Evolutionary conservation across 2,113 vertebrate species (phyloP).

Genomic region (Glaucomys volans): DNA sequence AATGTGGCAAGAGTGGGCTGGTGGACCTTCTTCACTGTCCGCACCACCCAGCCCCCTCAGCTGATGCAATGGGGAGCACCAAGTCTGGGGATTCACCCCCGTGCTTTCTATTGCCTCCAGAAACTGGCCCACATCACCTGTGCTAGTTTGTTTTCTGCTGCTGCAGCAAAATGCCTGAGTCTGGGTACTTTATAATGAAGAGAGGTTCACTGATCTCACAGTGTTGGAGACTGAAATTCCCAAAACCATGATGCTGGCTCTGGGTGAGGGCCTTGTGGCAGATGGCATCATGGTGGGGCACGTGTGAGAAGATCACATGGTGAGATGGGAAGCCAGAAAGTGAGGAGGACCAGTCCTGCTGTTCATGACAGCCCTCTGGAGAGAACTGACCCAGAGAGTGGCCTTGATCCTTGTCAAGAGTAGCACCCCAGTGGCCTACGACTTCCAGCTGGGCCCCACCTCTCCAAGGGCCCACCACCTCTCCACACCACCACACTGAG

Average conservation of each 20-base stretch:
- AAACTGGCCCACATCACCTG: background rate
- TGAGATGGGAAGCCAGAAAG: background rate
- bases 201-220: background rate
- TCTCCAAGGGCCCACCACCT: background rate
- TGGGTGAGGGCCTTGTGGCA: too few relatives aligned
- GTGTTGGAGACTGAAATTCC: background rate
- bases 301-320: accelerated
- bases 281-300: too few relatives aligned
- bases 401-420: background rate
- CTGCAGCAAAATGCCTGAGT: background rate
- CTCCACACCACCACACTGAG: background rate
- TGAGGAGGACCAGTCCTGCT: background rate
- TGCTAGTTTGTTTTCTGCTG: background rate
- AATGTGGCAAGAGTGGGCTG: too few relatives aligned
- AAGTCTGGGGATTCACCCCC: background rate
- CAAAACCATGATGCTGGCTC: background rate
- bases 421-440: background rate
- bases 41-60: background rate
- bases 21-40: background rate
- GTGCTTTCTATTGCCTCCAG: background rate
- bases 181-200: background rate
- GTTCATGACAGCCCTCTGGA: background rate
- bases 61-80: background rate
- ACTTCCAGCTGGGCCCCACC: background rate
- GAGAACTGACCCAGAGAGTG: background rate